Conservation (phyloP, 2,888 invertebrate genomes). For the Odontomyia ornata region DNA sequence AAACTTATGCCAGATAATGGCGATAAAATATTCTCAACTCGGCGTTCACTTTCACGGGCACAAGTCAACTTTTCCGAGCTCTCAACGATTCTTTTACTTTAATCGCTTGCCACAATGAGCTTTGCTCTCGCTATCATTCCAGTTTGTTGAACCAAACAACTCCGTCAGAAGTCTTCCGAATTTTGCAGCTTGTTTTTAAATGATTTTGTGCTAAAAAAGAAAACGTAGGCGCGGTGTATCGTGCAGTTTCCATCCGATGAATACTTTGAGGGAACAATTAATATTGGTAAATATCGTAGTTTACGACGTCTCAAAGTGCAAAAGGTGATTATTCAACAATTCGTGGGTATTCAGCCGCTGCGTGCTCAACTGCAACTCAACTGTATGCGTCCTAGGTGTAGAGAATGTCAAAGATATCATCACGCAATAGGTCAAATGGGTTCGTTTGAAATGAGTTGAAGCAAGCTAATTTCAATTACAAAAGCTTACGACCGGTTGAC, state of each 20-base stretch:
- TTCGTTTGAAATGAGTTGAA: conserved; percentile 71
- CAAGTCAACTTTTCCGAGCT: conserved; percentile 66
- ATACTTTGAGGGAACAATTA: conserved; percentile 62
- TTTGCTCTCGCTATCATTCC: conserved; percentile 65
- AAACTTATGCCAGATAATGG: conserved; percentile 68
- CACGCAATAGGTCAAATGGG: conserved; percentile 67
- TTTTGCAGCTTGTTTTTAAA: conserved; percentile 71
- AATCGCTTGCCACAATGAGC: conserved; percentile 65
- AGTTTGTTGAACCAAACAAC: conserved; percentile 68
- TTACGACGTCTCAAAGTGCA: conserved; percentile 68
- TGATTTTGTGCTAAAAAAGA: conserved; percentile 73
- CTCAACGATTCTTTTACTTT: conserved; percentile 68
- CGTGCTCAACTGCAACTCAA: conserved; percentile 68
- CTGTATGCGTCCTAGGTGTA: conserved; percentile 65
- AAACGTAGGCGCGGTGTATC: conserved; percentile 68
- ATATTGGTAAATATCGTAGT: conserved; percentile 70
- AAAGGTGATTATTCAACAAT: conserved; percentile 66
- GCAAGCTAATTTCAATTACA: conserved; percentile 69
- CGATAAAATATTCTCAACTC: conserved; percentile 69
- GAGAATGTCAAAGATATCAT: conserved; percentile 64
- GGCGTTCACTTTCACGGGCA: conserved; percentile 69
- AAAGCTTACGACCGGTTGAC: conserved; percentile 67
- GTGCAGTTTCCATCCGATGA: conserved; percentile 62
- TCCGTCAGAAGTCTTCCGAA: conserved; percentile 66
- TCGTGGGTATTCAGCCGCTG: conserved; percentile 69